Evolutionary conservation across 1,140 invertebrate species (phyloP).

Genomic region (Lutraria rhynchaena): DNA sequence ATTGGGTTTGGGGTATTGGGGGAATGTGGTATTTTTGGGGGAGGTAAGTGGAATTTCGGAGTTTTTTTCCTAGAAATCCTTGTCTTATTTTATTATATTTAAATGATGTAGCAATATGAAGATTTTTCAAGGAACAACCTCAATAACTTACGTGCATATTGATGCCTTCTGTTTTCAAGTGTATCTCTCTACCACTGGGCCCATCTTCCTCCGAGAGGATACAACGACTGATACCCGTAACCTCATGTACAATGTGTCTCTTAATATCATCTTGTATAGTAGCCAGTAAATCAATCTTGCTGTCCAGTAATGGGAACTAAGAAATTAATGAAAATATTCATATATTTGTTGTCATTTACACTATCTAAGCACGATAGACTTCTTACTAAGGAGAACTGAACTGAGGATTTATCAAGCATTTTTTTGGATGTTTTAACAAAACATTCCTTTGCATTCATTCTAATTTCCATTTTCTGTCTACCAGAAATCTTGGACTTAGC

Average conservation of each 20-base stretch:
- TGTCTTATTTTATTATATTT: too few relatives aligned
- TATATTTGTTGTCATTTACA: too few relatives aligned
- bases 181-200: constrained; percentile 84
- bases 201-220: constrained; percentile 85
- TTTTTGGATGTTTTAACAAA: not conserved
- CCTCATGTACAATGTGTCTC: constrained; percentile 90
- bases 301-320: constrained; percentile 84
- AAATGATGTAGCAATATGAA: too few relatives aligned
- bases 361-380: not conserved
- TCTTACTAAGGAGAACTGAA: not conserved
- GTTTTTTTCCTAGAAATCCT: too few relatives aligned
- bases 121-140: too few relatives aligned
- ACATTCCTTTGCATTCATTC: too few relatives aligned
- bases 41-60: too few relatives aligned
- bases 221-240: constrained; percentile 91
- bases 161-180: constrained; percentile 94
- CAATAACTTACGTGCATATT: constrained; percentile 88
- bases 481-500: too few relatives aligned
- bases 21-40: too few relatives aligned
- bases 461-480: too few relatives aligned
- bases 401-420: not conserved
- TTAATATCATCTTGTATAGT: constrained; percentile 89
- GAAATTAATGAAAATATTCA: constrained; percentile 39
- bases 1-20: too few relatives aligned
- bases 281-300: constrained; percentile 89